phyloP scores from a whole-genome alignment of 2,797 vertebrate genomes.

The Halcyon badia region DNA sequence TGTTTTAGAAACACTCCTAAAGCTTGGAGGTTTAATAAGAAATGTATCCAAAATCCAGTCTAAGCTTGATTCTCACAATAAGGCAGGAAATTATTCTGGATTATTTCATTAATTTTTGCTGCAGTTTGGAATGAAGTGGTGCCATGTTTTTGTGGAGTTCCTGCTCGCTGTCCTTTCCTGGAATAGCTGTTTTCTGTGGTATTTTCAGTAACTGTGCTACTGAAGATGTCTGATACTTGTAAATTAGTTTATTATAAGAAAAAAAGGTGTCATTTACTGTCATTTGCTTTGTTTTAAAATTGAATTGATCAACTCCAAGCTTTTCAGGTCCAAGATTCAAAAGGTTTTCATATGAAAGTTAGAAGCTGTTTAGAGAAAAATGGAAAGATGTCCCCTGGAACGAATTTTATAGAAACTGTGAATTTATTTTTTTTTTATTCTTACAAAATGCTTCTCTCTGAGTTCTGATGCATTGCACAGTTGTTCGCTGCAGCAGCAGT shows the following conservation, averaged over 20 bases:
- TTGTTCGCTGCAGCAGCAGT: not conserved
- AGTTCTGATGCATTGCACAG: not conserved
- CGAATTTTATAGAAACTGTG: not conserved
- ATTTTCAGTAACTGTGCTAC: not conserved
- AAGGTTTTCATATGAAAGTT: not conserved
- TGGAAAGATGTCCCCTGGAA: not conserved
- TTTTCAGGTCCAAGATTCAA: not conserved
- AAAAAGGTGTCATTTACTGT: not conserved
- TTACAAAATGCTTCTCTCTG: not conserved
- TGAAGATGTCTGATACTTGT: not conserved
- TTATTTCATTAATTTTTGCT: not conserved
- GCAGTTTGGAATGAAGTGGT: not conserved
- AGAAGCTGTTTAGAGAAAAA: not conserved
- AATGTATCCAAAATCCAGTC: not conserved
- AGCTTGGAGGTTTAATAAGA: not conserved
- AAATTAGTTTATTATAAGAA: not conserved
- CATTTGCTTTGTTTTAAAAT: not conserved
- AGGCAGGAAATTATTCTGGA: not conserved
- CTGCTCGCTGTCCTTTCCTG: not conserved
- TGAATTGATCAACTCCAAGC: not conserved
- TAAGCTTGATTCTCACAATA: not conserved
- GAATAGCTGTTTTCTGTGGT: rapidly evolving
- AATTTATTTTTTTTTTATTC: not conserved
- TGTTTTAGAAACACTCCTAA: not conserved
- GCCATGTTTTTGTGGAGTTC: not conserved